phyloP scores from a whole-genome alignment of 2,888 invertebrate genomes.

The Platycnemis pennipes region DNA sequence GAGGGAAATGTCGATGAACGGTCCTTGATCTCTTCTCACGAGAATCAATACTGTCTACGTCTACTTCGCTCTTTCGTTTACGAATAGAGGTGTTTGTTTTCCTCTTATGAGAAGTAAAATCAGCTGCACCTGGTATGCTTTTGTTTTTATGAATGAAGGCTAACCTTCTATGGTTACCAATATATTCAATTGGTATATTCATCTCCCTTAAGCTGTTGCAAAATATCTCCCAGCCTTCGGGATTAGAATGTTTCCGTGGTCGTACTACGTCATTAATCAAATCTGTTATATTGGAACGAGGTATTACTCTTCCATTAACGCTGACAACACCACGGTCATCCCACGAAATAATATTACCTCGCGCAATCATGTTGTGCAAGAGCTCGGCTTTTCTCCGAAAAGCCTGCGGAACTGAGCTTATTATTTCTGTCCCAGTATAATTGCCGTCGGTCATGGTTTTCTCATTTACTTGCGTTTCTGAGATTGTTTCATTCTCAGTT shows the following conservation, averaged over 20 bases:
- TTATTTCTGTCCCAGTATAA: neutral
- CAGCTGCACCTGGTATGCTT: too few species aligned
- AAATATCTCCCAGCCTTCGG: constrained; percentile 18
- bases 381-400: constrained; percentile 14
- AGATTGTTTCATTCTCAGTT: neutral
- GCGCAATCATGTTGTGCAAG: neutral
- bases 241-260: too few species aligned
- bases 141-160: neutral
- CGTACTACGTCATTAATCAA: constrained; percentile 29
- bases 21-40: too few species aligned
- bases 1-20: too few species aligned
- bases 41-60: too few species aligned
- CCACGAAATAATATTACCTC: neutral
- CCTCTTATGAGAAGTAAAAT: too few species aligned
- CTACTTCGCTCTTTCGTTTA: too few species aligned
- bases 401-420: neutral
- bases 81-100: too few species aligned
- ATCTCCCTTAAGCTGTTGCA: neutral
- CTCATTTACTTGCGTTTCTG: neutral
- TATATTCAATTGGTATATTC: constrained; percentile 22
- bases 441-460: neutral
- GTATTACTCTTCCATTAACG: neutral
- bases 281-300: constrained; percentile 40
- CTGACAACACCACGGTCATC: neutral
- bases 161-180: constrained; percentile 44